Conservation (phyloP, 2,888 invertebrate genomes). For the Xanthorhoe designata region DNA sequence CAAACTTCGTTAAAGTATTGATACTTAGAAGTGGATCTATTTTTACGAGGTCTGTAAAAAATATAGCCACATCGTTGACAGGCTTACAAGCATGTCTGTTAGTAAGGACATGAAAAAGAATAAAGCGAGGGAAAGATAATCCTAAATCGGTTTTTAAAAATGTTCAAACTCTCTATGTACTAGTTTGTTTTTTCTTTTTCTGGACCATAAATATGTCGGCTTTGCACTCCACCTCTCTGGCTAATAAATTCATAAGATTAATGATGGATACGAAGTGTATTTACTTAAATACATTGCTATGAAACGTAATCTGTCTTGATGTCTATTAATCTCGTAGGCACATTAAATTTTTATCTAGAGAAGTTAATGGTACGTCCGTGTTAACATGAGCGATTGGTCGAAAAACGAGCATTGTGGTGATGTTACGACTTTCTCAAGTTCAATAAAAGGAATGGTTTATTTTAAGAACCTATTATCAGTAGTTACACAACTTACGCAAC, state of each 20-base stretch:
- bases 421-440: slow-evolving; percentile 25
- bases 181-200: slow-evolving; percentile 68
- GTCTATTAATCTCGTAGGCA: slow-evolving; percentile 74
- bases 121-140: slow-evolving; percentile 54
- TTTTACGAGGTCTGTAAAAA: slow-evolving; percentile 48
- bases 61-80: slow-evolving; percentile 57
- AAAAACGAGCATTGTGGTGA: slow-evolving; percentile 23
- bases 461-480: background rate
- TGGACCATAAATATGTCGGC: slow-evolving; percentile 74
- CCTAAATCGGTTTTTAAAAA: slow-evolving; percentile 65
- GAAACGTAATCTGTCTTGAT: slow-evolving; percentile 75
- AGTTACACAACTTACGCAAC: too few species aligned
- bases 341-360: slow-evolving; percentile 60
- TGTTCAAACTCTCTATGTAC: slow-evolving; percentile 62
- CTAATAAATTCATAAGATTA: slow-evolving; percentile 80
- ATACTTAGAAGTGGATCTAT: slow-evolving; percentile 24
- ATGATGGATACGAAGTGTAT: slow-evolving; percentile 78
- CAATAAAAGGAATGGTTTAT: slow-evolving; percentile 6
- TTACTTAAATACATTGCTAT: slow-evolving; percentile 74
- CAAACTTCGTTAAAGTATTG: slow-evolving; percentile 31
- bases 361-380: slow-evolving; percentile 61
- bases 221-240: slow-evolving; percentile 66
- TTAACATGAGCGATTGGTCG: slow-evolving; percentile 55
- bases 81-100: slow-evolving; percentile 64
- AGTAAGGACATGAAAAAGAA: slow-evolving; percentile 55